phyloP scores from a whole-genome alignment of 2,888 invertebrate species.

The Cephus pygmeus region DNA sequence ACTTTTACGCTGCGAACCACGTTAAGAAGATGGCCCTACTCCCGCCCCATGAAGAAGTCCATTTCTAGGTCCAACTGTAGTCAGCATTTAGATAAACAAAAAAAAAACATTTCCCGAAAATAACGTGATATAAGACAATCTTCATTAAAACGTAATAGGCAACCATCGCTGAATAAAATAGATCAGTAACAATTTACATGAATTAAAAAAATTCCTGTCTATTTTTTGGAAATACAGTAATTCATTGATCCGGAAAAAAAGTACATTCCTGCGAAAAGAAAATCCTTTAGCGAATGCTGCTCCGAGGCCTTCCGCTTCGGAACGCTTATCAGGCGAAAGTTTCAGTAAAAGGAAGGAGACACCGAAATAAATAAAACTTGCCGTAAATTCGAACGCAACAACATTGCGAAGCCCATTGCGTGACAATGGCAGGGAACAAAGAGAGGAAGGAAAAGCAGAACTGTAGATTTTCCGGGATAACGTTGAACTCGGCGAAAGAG shows the following conservation, averaged over 20 bases:
- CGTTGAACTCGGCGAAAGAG: neutral
- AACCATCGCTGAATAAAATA: neutral
- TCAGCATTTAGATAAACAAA: neutral
- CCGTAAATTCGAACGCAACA: neutral
- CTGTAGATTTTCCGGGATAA: neutral
- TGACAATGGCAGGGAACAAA: neutral
- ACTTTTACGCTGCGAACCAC: neutral
- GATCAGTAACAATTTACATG: neutral
- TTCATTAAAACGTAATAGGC: neutral
- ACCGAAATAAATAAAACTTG: neutral
- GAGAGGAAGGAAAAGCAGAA: neutral
- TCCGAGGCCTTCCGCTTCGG: neutral
- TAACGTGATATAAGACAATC: neutral
- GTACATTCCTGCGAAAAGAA: neutral
- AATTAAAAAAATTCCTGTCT: neutral
- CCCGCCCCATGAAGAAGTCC: neutral
- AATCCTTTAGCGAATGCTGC: neutral
- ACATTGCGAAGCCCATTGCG: neutral
- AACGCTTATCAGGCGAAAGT: neutral
- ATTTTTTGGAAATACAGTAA: neutral
- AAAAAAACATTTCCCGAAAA: neutral
- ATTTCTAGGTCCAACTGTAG: neutral
- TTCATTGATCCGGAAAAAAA: neutral
- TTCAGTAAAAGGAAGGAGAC: neutral
- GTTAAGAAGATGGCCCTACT: neutral